Evolutionary conservation across 2,113 vertebrate species (phyloP), one percentile per base, ranked within the genome.

Genomic region (Cyanoderma ruficeps): DNA sequence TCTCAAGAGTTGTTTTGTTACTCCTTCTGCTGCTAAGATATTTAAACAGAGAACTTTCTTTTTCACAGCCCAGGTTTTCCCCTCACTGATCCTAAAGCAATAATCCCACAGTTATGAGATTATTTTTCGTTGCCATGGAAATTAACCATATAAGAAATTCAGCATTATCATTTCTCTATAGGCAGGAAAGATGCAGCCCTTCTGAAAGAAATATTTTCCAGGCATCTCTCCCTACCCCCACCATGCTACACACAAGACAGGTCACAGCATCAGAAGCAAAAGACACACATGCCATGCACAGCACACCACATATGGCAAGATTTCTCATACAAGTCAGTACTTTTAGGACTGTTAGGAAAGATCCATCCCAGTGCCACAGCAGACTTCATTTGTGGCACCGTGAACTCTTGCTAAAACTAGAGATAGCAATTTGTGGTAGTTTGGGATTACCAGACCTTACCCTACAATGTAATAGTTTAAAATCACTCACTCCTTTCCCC

Each of bases 31-130:
- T 83, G 33, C 44, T 57, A 64, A 61, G 42, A 59, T n/a, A 89
- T 81, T 93, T 83, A 90, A 87, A 92, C 68, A 89, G 82, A 69
- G 42, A 81, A 94, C 39, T 80, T 64, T 13, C 42, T 67, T 35
- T 42, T 88, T 65, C 86, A 80, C 53, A 89, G 41, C 22, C 35
- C 30, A 57, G 67, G 80, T 81, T 87, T 19, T 95, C 37, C 41
- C n/a, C 37, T 50, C 67, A 94, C 89, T 96, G 88, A 95, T 95
- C 93, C 90, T 64, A 49, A 93, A 75, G 85, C 72, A 89, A 92
- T 94, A 97, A 94, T 95, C 90, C 85, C 47, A 30, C 85, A 93
- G 93, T 90, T 94, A 91, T 94, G 88, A 93, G 93, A 97, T 96
- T 96, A 95, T 90, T 94, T 93, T 90, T 81, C 0, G 35, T 95